Evolutionary conservation across 2,888 invertebrate species (phyloP).

Genomic region (Agrotis exclamationis): DNA sequence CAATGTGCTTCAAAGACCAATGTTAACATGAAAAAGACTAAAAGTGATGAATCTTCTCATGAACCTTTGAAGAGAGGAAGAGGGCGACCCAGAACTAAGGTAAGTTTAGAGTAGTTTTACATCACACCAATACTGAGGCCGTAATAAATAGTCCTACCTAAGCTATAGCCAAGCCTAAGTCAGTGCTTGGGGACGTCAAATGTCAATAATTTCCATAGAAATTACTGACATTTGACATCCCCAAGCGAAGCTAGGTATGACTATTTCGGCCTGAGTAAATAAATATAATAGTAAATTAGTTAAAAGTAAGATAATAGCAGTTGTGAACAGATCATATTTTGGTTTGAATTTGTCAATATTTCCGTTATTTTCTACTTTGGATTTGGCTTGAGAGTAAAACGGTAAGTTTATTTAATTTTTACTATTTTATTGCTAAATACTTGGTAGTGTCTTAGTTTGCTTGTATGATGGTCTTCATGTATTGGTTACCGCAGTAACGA

Average conservation of each 20-base stretch:
- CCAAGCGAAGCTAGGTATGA: too few relatives aligned
- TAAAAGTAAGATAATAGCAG: not conserved
- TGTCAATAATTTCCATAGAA: too few relatives aligned
- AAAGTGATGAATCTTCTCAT: slow-evolving; percentile 79
- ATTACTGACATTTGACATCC: too few relatives aligned
- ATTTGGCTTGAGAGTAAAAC: not conserved
- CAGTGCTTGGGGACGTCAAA: too few relatives aligned
- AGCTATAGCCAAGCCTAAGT: too few relatives aligned
- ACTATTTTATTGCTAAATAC: slow-evolving; percentile 2
- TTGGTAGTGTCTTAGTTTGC: not conserved
- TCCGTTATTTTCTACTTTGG: not conserved
- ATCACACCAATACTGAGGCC: not conserved
- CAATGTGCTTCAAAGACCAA: slow-evolving; percentile 77
- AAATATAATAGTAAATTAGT: not conserved
- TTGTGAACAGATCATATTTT: not conserved
- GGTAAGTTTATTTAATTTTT: slow-evolving; percentile 25
- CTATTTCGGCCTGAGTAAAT: too few relatives aligned
- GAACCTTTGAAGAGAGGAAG: slow-evolving; percentile 80
- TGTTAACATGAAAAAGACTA: slow-evolving; percentile 81
- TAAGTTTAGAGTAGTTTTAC: slow-evolving; percentile 70
- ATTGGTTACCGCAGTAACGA: too few relatives aligned
- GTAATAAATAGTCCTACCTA: too few relatives aligned
- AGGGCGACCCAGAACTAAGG: slow-evolving; percentile 85
- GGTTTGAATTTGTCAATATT: not conserved
- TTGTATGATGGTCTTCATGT: too few relatives aligned